A percentile compares a stretch with the other conserved stretches of the same genome.
These are phyloP conservation scores for Gymnoscopelus braueri DNA, from an alignment of 2,797 vertebrate genomes.

Conservation along the genomic window DNA sequence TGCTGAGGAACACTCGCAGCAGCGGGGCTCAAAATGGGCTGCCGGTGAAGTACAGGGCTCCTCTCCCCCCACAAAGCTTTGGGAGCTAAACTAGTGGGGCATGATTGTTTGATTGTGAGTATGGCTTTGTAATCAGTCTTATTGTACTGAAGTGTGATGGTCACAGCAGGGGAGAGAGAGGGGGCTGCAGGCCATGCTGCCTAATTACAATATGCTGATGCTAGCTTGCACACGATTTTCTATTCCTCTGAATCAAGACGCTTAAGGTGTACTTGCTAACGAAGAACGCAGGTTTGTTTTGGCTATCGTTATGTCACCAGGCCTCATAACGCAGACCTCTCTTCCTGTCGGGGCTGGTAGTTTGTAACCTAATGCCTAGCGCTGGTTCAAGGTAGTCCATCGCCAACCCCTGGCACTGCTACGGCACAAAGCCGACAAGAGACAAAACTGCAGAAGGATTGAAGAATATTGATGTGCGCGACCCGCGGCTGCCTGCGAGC, in stretches of 20 bases:
- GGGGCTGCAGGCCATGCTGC: slow-evolving; percentile 62
- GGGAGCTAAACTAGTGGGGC: slow-evolving; percentile 52
- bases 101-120: slow-evolving; percentile 72
- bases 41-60: slow-evolving; percentile 59
- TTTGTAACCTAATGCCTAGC: slow-evolving; percentile 55
- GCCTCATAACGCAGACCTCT: slow-evolving; percentile 28
- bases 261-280: slow-evolving; percentile 9
- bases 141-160: slow-evolving; percentile 70
- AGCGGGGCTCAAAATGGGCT: slow-evolving; percentile 78
- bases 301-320: slow-evolving; percentile 37
- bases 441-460: slow-evolving; percentile 85
- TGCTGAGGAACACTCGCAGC: slow-evolving; percentile 63
- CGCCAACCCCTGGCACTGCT: slow-evolving; percentile 75
- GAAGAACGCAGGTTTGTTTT: slow-evolving; percentile 38
- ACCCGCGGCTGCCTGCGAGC: slow-evolving; percentile 84
- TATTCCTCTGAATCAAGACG: slow-evolving; percentile 19
- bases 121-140: slow-evolving; percentile 75
- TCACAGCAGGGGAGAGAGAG: slow-evolving; percentile 60
- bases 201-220: slow-evolving; percentile 56
- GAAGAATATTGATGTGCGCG: slow-evolving; percentile 85
- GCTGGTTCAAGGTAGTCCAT: slow-evolving; percentile 55
- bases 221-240: slow-evolving; percentile 16
- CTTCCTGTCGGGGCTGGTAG: slow-evolving; percentile 34
- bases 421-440: slow-evolving; percentile 80
- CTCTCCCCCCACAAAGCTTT: slow-evolving; percentile 50